Evolutionary conservation across 2,113 vertebrate species (phyloP).

Genomic region (Nothocercus julius): DNA sequence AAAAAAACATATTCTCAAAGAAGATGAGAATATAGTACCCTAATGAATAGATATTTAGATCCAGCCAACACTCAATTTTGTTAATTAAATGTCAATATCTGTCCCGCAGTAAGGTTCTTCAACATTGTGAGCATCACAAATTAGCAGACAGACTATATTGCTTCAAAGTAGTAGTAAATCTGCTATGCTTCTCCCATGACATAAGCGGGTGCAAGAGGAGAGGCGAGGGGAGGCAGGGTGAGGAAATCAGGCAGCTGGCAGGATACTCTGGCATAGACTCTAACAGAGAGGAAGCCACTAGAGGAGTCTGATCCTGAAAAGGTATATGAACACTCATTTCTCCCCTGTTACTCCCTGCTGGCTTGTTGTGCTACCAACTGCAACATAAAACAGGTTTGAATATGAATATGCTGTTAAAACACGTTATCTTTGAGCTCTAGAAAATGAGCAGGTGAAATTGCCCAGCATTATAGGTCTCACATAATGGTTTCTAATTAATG

Average conservation of each 20-base stretch:
- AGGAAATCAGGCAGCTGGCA: background rate
- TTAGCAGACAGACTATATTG: background rate
- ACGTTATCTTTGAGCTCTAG: background rate
- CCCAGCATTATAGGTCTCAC: background rate
- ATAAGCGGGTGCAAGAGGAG: accelerated
- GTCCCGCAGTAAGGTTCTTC: background rate
- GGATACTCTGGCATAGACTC: accelerated
- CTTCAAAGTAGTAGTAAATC: background rate
- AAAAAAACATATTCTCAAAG: background rate
- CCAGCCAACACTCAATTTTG: background rate
- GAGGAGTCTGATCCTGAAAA: background rate
- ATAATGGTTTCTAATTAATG: background rate
- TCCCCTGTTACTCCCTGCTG: background rate
- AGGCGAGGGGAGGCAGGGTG: background rate
- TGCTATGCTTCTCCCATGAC: background rate
- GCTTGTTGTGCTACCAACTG: background rate
- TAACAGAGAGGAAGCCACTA: background rate
- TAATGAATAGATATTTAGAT: slow-evolving; percentile 6
- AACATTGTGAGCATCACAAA: background rate
- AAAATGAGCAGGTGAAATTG: background rate
- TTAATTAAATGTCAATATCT: slow-evolving; percentile 40
- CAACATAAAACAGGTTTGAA: background rate
- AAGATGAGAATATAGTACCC: background rate
- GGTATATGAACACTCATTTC: accelerated
- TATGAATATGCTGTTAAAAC: background rate